Evolutionary conservation across 2,888 invertebrate genomes (phyloP).

Genomic region (Drosophila ochracea): DNA sequence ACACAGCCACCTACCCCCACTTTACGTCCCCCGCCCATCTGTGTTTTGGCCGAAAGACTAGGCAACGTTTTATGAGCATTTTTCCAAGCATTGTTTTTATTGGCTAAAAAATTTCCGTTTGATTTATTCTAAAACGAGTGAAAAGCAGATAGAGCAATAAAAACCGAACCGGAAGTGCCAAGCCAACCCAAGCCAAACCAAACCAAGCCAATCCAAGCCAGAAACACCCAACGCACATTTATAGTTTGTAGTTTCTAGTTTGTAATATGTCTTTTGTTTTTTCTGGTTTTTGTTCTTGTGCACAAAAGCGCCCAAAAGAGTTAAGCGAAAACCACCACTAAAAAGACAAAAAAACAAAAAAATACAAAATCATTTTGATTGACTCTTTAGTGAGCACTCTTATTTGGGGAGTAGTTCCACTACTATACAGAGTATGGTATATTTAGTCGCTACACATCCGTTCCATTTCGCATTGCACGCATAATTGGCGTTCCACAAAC

Average conservation of each 20-base stretch:
- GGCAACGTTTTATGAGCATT: constrained; percentile 41
- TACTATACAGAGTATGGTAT: constrained; percentile 42
- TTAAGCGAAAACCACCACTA: constrained; percentile 23
- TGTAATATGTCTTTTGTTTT: background rate
- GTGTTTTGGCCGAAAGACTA: constrained; percentile 14
- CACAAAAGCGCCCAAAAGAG: constrained; percentile 40
- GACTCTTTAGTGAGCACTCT: constrained; percentile 47
- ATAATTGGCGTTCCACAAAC: constrained; percentile 73
- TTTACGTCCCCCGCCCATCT: background rate
- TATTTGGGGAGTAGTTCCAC: constrained; percentile 19
- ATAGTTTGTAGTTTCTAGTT: background rate
- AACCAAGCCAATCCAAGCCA: constrained; percentile 13
- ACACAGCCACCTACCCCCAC: no score
- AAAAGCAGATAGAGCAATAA: constrained; percentile 29
- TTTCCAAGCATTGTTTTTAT: constrained; percentile 40
- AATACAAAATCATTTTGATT: constrained; percentile 55
- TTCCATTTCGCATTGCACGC: constrained; percentile 80
- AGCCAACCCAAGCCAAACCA: constrained; percentile 40
- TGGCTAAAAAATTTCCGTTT: constrained; percentile 70
- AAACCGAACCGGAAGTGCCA: constrained; percentile 73
- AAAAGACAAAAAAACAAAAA: constrained; percentile 7
- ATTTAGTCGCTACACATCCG: constrained; percentile 70
- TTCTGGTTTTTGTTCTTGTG: constrained; percentile 48
- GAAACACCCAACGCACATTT: constrained; percentile 51
- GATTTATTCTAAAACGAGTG: constrained; percentile 76